Evolutionary conservation across 2,797 vertebrate genomes (phyloP), one percentile per base, ranked within the genome.

Genomic region (Leptoclinus maculatus): DNA sequence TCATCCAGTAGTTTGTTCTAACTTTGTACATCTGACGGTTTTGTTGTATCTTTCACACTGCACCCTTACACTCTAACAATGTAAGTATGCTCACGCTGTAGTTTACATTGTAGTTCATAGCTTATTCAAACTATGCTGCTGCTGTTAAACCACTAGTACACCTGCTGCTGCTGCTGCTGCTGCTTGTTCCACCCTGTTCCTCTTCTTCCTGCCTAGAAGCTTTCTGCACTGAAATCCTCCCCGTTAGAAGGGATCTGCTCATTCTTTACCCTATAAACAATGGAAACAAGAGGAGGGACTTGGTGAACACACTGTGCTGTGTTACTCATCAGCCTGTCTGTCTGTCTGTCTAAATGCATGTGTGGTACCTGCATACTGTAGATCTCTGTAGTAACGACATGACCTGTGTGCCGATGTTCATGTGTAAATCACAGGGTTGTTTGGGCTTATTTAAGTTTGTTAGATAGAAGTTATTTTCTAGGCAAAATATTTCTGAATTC

Each of bases 51-150:
- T 74, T 53, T n/a, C 29, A 27, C 7, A 34, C 49, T 17, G 67
- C 77, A n/a, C 47, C 41, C 19, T 80, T 60, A 49, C 56, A 56
- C 63, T 68, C 38, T 29, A 9, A 65, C 49, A 25, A 63, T 75
- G 77, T 80, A 70, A 87, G 83, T 83, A 78, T 76, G n/a, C 23
- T 38, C 0, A 51, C 13, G 7, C n/a, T 36, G 66, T 54, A 45
- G 43, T 57, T 70, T 29, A 16, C 17, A n/a, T 9, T 3, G 21
- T 36, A 58, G 45, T 45, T 2, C 16, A 21, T 25, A 45, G 62
- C 23, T 13, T 10, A 17, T 21, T n/a, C 49, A 73, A 38, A 58
- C 23, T 12, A 1, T 12, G 6, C 19, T 58, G 41, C 64, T 36
- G 0, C 17, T 47, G 41, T 68, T 13, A 3, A n/a, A 21, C 8